Percentiles rank a stretch among this genome's conserved stretches.
Evolutionary conservation across 2,888 invertebrate genomes (phyloP).

Genomic region (Noctua pronuba): DNA sequence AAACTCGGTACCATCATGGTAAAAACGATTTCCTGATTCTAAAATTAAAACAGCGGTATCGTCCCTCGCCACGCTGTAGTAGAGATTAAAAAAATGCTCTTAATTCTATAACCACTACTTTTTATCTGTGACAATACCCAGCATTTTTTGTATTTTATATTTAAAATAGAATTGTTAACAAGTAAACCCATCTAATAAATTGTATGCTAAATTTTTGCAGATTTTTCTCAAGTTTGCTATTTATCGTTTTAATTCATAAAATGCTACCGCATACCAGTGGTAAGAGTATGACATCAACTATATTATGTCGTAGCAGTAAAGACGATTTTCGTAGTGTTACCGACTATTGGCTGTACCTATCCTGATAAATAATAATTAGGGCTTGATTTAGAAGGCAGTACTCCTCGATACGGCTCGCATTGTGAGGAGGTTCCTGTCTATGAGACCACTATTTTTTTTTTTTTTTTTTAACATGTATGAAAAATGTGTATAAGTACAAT

Average conservation of each 20-base stretch:
- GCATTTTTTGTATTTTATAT: conserved; percentile 43
- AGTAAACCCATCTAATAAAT: conserved; percentile 47
- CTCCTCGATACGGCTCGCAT: too few relatives aligned
- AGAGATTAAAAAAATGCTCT: conserved; percentile 67
- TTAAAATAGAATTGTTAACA: conserved; percentile 24
- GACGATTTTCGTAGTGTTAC: neutral
- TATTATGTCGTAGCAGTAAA: too few relatives aligned
- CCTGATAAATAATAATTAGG: too few relatives aligned
- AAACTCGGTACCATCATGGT: conserved; percentile 32
- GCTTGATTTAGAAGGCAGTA: too few relatives aligned
- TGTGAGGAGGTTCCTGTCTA: too few relatives aligned
- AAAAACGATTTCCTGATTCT: conserved; percentile 73
- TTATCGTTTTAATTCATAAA: neutral
- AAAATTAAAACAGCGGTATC: conserved; percentile 70
- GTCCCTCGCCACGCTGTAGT: conserved; percentile 78
- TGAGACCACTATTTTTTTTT: too few relatives aligned
- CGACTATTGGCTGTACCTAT: neutral
- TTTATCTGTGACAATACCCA: conserved; percentile 30
- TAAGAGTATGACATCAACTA: neutral
- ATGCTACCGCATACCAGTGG: neutral
- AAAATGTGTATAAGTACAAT: too few relatives aligned
- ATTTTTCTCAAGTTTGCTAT: neutral
- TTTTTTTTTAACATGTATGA: too few relatives aligned
- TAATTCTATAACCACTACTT: conserved; percentile 42
- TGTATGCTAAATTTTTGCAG: conserved; percentile 13